Evolutionary conservation across 2,888 invertebrate genomes (phyloP), one percentile per base, ranked within the genome.

Genomic region (Neoaliturus tenellus): DNA sequence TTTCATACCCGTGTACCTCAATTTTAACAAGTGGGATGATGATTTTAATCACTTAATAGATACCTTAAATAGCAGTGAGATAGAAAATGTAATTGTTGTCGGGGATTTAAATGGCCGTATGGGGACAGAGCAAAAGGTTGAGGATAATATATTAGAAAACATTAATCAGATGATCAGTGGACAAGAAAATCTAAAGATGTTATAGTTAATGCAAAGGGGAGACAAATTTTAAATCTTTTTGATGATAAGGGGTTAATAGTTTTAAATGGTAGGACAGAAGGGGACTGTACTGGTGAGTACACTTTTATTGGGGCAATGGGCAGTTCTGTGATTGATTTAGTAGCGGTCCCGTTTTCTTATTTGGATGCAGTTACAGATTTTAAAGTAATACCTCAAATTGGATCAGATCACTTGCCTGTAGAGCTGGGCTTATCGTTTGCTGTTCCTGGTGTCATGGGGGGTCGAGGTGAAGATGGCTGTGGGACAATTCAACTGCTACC

Each of bases 181-280:
- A 23, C 3, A 14, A 2, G 67, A 3, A 31, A 33, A 4, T 67
- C 67, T 3, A 67, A 67, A 67, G 67, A 67, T 67, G 6, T 3
- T 8, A 33, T 17, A 67, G 5, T 33, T n/a, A 67, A 67, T 17
- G 5, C 35, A 6, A 81, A 81, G 20, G 82, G 82, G 10, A 14
- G 48, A 10, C 71, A 67, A 48, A 28, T 82, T 6, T 44, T 71
- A 33, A 33, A 71, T 8, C 10, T 82, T 14, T 31, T 67, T 35
- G 39, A 82, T 48, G 31, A 75, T 20, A 35, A 78, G 17, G 71
- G 80, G 8, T 48, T 81, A 44, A 35, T 83, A n/a, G 20, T 83
- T n/a, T 78, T 85, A 58, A 85, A 85, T 75, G 85, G 83, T n/a
- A 71, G 85, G 51, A 44, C 78, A n/a, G 23, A 12, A 0, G 83